These are phyloP conservation scores for Sander lucioperca DNA, from an alignment of 2,113 vertebrate species.

Conservation along the genomic window DNA sequence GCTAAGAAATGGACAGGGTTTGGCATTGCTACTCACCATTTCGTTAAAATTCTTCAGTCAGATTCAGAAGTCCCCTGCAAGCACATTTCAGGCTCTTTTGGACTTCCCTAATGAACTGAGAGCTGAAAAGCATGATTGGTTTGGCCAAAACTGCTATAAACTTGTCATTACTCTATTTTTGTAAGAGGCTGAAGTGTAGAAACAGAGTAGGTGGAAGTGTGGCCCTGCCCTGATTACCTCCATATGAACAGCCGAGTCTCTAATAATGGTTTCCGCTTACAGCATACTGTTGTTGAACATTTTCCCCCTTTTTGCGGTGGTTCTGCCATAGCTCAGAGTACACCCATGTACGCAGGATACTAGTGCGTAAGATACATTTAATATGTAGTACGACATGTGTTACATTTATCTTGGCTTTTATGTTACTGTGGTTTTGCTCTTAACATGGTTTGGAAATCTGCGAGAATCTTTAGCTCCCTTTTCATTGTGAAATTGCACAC, in stretches of 20 bases:
- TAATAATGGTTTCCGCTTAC: conserved; percentile 78
- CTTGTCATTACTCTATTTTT: conserved; percentile 75
- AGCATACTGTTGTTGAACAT: conserved; percentile 61
- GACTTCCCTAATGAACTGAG: conserved; percentile 39
- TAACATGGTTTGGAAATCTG: neutral
- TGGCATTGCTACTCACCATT: conserved; percentile 43
- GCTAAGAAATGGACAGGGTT: neutral
- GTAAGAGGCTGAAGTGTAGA: conserved; percentile 58
- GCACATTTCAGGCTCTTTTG: conserved; percentile 38
- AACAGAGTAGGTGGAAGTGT: conserved; percentile 68
- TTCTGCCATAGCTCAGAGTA: conserved; percentile 29
- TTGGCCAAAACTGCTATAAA: conserved; percentile 69
- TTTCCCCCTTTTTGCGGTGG: conserved; percentile 52
- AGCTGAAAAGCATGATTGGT: conserved; percentile 70
- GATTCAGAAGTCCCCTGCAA: conserved; percentile 53
- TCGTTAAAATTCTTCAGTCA: conserved; percentile 43
- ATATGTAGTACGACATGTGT: neutral
- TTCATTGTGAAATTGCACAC: neutral
- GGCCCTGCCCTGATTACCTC: conserved; percentile 74
- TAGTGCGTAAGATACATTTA: neutral
- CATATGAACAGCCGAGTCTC: conserved; percentile 73
- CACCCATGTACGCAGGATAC: conserved; percentile 22
- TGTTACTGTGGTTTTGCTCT: conserved; percentile 3
- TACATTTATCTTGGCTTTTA: conserved; percentile 17
- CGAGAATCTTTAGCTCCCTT: neutral